Conservation (phyloP, 92 coral and sea anemone genomes). For the Heliopora coerulea region DNA sequence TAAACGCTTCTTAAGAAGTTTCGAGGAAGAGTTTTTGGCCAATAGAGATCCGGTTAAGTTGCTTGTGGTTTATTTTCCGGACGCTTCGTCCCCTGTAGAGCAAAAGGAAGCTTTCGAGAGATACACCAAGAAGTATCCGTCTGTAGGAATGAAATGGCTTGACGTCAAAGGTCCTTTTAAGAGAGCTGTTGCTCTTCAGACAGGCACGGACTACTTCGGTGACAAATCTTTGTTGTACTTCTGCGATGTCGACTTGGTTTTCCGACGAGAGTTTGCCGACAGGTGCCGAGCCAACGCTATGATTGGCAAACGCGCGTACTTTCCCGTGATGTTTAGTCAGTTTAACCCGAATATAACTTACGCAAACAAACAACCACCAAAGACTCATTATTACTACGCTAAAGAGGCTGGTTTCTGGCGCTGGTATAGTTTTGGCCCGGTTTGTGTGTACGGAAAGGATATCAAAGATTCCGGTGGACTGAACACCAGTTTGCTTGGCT, state of each 20-base stretch:
- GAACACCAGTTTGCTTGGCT: constrained; percentile 19
- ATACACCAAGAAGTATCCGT: constrained; percentile 25
- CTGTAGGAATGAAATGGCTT: constrained; percentile 36
- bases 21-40: constrained; percentile 23
- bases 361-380: not conserved
- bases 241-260: constrained; percentile 37
- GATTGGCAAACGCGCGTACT: constrained; percentile 37
- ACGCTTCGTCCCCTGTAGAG: not conserved
- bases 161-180: constrained; percentile 37
- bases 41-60: constrained; percentile 25
- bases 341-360: constrained; percentile 30
- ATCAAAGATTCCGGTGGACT: constrained; percentile 25
- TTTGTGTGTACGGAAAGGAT: constrained; percentile 32
- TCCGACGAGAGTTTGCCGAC: constrained; percentile 32
- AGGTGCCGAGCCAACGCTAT: constrained; percentile 33
- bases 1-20: constrained; percentile 22
- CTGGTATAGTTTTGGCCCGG: constrained; percentile 38
- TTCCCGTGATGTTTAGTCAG: constrained; percentile 38
- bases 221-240: constrained; percentile 6
- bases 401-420: constrained; percentile 40
- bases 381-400: constrained; percentile 22
- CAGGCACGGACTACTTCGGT: constrained; percentile 18
- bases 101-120: constrained; percentile 15
- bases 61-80: constrained; percentile 35
- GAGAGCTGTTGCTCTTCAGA: constrained; percentile 37